phyloP scores from a whole-genome alignment of 2,113 vertebrate species.

The Hippocampus zosterae region DNA sequence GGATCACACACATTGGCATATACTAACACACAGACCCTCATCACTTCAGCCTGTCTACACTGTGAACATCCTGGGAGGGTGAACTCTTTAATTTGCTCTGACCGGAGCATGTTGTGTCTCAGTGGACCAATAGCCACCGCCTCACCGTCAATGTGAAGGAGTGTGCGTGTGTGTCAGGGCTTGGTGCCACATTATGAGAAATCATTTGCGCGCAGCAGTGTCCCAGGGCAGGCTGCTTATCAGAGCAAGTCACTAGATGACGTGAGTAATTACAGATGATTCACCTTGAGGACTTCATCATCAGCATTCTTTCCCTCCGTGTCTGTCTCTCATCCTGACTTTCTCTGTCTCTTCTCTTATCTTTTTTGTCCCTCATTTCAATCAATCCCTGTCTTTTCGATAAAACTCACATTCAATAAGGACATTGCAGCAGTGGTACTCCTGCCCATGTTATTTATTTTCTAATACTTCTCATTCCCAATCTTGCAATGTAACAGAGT shows the following conservation, averaged over 20 bases:
- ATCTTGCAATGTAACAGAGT: background rate
- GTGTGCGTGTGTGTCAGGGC: constrained; percentile 33
- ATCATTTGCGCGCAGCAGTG: constrained; percentile 88
- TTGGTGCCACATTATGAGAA: constrained; percentile 87
- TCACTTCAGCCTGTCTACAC: constrained; percentile 37
- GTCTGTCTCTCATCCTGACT: constrained; percentile 5
- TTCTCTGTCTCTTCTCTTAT: constrained; percentile 6
- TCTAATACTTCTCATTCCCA: background rate
- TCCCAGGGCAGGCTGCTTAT: constrained; percentile 85
- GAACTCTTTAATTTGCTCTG: constrained; percentile 74
- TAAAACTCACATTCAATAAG: constrained; percentile 22
- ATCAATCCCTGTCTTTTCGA: constrained; percentile 24
- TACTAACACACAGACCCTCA: constrained; percentile 32
- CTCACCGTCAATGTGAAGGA: constrained; percentile 85
- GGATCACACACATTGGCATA: constrained; percentile 44
- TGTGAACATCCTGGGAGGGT: constrained; percentile 60
- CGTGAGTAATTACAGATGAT: constrained; percentile 96
- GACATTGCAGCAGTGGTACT: constrained; percentile 16
- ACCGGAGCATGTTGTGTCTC: constrained; percentile 68
- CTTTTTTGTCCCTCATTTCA: constrained; percentile 19
- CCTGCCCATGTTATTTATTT: background rate
- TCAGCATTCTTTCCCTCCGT: constrained; percentile 51
- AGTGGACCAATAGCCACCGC: constrained; percentile 61
- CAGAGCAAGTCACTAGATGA: constrained; percentile 85
- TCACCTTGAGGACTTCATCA: constrained; percentile 87